These are phyloP conservation scores for Podilymbus podiceps DNA, from an alignment of 2,113 vertebrate species.

Conservation along the genomic window DNA sequence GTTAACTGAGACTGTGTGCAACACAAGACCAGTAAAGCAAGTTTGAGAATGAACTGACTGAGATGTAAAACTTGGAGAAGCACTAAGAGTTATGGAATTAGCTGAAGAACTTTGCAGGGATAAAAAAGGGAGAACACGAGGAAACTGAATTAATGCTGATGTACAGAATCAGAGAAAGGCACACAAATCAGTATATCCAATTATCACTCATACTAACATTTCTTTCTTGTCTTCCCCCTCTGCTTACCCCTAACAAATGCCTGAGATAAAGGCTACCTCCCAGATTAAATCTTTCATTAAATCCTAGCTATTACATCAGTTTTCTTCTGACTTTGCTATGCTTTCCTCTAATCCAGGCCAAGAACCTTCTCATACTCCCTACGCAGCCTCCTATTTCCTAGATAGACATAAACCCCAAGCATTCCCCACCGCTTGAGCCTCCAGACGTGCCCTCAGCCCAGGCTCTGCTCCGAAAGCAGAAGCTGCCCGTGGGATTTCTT, in stretches of 20 bases:
- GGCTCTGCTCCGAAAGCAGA: neutral
- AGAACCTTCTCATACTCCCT: neutral
- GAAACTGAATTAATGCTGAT: neutral
- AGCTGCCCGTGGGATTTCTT: neutral
- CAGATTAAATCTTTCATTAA: slow-evolving; percentile 40
- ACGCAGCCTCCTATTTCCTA: neutral
- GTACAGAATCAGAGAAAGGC: neutral
- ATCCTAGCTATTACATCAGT: neutral
- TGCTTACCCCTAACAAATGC: neutral
- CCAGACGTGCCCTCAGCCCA: neutral
- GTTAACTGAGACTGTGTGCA: neutral
- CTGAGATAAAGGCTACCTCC: neutral
- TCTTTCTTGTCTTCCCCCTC: neutral
- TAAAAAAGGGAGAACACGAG: neutral
- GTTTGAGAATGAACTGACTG: neutral
- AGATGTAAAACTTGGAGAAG: neutral
- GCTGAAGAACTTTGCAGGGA: neutral
- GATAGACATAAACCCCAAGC: neutral
- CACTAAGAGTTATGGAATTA: neutral
- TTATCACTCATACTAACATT: neutral
- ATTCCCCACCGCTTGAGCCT: accelerated
- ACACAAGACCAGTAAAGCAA: neutral
- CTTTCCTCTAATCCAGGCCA: neutral
- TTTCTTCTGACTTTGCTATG: neutral
- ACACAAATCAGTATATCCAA: neutral